These are phyloP conservation scores for Papilio protenor DNA, from an alignment of 2,888 invertebrate species.

Conservation along the genomic window DNA sequence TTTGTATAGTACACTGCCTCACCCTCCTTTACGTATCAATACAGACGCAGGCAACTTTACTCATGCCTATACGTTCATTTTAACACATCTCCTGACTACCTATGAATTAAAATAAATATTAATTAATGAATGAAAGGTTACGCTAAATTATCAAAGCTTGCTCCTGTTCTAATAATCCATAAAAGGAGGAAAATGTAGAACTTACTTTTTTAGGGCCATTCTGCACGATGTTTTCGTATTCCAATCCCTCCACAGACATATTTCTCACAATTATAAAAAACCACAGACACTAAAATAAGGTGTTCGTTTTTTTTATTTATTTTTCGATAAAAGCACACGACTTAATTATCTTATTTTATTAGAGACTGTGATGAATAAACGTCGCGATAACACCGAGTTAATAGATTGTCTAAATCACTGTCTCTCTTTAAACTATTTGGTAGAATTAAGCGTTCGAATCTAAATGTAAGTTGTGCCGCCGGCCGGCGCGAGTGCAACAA, in stretches of 20 bases:
- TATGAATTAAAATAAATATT: slow-evolving; percentile 11
- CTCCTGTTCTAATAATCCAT: background rate
- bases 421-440: slow-evolving; percentile 66
- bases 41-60: slow-evolving; percentile 44
- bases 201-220: slow-evolving; percentile 87
- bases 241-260: slow-evolving; percentile 85
- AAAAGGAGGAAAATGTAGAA: slow-evolving; percentile 49
- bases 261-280: slow-evolving; percentile 64
- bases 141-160: background rate
- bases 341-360: slow-evolving; percentile 45
- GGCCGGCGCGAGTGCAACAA: slow-evolving; percentile 72
- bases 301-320: slow-evolving; percentile 53
- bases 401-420: slow-evolving; percentile 70
- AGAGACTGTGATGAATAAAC: slow-evolving; percentile 56
- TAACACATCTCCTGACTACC: slow-evolving; percentile 12
- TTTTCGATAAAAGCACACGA: slow-evolving; percentile 59
- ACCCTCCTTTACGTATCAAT: slow-evolving; percentile 56
- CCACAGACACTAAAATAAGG: slow-evolving; percentile 61
- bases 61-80: slow-evolving; percentile 31
- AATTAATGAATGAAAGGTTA: slow-evolving; percentile 9
- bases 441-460: slow-evolving; percentile 63
- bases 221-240: slow-evolving; percentile 86
- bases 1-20: slow-evolving; percentile 69
- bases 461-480: slow-evolving; percentile 65
- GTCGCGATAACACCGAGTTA: slow-evolving; percentile 62